phyloP scores from a whole-genome alignment of 1,140 invertebrate species.

The Probaryconus sp. region DNA sequence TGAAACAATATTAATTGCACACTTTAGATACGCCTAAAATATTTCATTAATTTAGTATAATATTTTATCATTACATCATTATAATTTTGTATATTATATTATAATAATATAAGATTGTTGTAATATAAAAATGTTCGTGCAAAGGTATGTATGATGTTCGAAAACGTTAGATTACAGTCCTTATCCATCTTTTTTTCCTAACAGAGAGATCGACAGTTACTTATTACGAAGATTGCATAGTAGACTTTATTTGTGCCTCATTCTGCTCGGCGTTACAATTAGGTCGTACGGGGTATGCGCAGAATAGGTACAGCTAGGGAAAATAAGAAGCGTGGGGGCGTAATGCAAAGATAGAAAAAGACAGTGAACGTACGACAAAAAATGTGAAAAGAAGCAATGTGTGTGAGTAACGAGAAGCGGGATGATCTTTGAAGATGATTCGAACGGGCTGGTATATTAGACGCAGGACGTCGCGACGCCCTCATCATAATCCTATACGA shows the following conservation, averaged over 20 bases:
- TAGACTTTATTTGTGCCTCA: constrained; percentile 70
- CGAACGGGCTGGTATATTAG: constrained; percentile 73
- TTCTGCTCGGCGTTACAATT: constrained; percentile 67
- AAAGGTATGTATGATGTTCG: constrained; percentile 3
- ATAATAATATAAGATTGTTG: no score
- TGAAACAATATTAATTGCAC: no score
- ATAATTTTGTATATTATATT: no score
- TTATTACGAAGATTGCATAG: constrained; percentile 75
- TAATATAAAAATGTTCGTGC: no score
- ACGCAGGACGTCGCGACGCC: constrained; percentile 67
- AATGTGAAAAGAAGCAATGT: constrained; percentile 53
- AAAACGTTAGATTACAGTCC: constrained; percentile 17
- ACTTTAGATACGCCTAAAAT: no score
- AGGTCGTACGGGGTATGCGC: constrained; percentile 60
- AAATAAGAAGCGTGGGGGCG: constrained; percentile 10
- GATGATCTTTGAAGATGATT: constrained; percentile 56
- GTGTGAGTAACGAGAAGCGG: constrained; percentile 56
- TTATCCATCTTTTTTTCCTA: constrained; percentile 27
- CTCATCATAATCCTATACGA: constrained; percentile 71
- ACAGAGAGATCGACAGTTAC: constrained; percentile 50
- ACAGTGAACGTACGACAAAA: constrained; percentile 20
- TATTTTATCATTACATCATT: no score
- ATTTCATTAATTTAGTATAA: no score
- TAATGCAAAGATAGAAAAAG: constrained; percentile 31
- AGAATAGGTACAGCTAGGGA: constrained; percentile 32